Evolutionary conservation across 2,797 vertebrate genomes (phyloP), one percentile per base, ranked within the genome.

Genomic region (Rhabdophis nuchalis): DNA sequence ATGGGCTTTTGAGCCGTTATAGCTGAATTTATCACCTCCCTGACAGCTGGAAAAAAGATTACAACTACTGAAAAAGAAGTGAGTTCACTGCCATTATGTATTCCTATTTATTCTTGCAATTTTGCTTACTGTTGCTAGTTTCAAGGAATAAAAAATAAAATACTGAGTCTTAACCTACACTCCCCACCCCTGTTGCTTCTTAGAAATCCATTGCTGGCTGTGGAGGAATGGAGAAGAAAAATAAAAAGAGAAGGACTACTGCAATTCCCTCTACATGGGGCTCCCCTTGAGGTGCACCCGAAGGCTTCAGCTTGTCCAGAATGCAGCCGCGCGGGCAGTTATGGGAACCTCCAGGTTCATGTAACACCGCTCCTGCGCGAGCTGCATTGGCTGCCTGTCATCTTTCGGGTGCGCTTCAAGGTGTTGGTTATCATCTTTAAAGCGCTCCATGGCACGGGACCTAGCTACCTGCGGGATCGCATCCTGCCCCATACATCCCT

Each of bases 21-120:
- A 68, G 29, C 29, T 91, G 92, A 91, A 92, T 91, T 91, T 87
- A 60, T 91, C 82, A 46, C 16, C 72, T 87, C 68, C 32, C 82
- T 61, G 90, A 91, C 61, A 92, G 36, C 61, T 60, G 56, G 90
- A 88, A 86, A 32, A 93, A 94, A 93, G 14, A 91, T 93, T 92
- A 86, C 18, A 92, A 16, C 85, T 92, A 91, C 61, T 5, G 89
- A 87, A 85, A 85, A 87, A 60, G 56, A 89, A 85, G 87, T 56
- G 57, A 32, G 7, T 92, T 92, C 85, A 86, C 36, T n/a, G 68
- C 32, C 16, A 53, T 87, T 56, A 88, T 90, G 36, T 9, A 82
- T 94, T 92, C 89, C 54, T 50, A 18, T 94, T 93, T 92, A 52
- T 92, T 85, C 93, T 58, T 58, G 7, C 10, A 8, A 60, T 13